A percentile compares a stretch with the other conserved stretches of the same genome.
Conservation (phyloP, 2,113 vertebrate species). For the Chaetops frenatus region DNA sequence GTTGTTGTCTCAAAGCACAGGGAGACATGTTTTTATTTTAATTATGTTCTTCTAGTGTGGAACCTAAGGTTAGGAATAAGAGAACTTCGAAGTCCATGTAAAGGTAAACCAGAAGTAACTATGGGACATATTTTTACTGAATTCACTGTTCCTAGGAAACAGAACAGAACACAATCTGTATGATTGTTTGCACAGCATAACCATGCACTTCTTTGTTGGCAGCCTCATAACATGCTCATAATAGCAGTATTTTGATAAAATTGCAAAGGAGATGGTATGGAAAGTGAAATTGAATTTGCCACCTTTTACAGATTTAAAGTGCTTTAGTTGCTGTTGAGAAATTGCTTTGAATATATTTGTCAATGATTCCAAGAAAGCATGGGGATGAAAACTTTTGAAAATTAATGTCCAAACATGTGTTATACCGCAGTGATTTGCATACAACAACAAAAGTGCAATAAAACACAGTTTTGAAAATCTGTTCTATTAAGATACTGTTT, state of each 20-base stretch:
- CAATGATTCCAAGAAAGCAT: not conserved
- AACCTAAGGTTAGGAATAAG: not conserved
- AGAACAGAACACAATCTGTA: not conserved
- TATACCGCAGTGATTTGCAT: not conserved
- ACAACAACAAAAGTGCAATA: not conserved
- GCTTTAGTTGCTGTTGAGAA: not conserved
- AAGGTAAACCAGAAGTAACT: not conserved
- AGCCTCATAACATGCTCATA: not conserved
- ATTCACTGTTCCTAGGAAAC: not conserved
- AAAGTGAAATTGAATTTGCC: not conserved
- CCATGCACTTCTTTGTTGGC: not conserved
- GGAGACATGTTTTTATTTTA: not conserved
- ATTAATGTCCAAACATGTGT: not conserved
- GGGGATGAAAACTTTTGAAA: not conserved
- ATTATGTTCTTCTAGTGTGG: not conserved
- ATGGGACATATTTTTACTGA: not conserved
- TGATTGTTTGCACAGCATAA: not conserved
- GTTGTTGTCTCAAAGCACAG: not conserved
- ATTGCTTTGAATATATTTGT: not conserved
- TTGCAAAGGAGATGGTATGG: not conserved
- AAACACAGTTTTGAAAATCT: not conserved
- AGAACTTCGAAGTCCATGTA: not conserved
- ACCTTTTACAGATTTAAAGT: not conserved
- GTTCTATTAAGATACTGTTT: conserved; percentile 4
- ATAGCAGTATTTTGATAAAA: not conserved